Base-by-base conservation (phyloP, 2,113 vertebrate genomes). In the Genyomyrus donnyi region DNA sequence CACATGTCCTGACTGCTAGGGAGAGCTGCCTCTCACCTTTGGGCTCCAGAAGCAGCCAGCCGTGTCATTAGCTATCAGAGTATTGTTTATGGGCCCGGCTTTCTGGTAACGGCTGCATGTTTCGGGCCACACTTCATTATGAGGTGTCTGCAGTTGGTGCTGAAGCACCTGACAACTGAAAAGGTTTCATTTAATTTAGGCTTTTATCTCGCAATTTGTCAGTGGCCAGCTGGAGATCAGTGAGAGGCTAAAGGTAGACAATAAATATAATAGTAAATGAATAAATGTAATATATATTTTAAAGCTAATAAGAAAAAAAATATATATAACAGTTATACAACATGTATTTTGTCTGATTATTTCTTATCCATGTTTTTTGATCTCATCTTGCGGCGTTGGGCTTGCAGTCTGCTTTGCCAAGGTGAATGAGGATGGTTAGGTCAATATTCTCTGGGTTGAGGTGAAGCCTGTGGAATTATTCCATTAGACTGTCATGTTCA, bases 21-120 rank as follows among this genome's bases (percentile, higher is more conserved):
- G 45, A 49, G 42, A 48, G 45, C 89, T 62, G 84, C 74, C 84
- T 86, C 89, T 90, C 62, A 92, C 88, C 91, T 91, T 93, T 92
- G 92, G 93, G 92, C 91, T 95, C 94, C 94, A 92, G 94, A 94
- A 92, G 91, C 92, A 94, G 92, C 94, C 95, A 95, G 94, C 94
- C 95, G 93, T 96, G 95, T 94, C 95, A 96, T 96, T 95, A 96
- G 95, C 95, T 96, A 95, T 96, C 96, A 96, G 92, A 53, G 90
- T 93, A 85, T 87, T 45, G 85, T 87, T 87, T 87, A 87, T 87
- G 49, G 85, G 48, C 49, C 27, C 93, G 95, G 95, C 94, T 95
- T 95, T 94, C 95, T 95, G 94, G 93, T 91, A 90, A 94, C 93
- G 94, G 93, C 92, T 89, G 85, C 50, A 90, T 88, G 90, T 45